Base-by-base conservation (phyloP, 2,888 invertebrate genomes). In the Sinotaia quadrata region DNA sequence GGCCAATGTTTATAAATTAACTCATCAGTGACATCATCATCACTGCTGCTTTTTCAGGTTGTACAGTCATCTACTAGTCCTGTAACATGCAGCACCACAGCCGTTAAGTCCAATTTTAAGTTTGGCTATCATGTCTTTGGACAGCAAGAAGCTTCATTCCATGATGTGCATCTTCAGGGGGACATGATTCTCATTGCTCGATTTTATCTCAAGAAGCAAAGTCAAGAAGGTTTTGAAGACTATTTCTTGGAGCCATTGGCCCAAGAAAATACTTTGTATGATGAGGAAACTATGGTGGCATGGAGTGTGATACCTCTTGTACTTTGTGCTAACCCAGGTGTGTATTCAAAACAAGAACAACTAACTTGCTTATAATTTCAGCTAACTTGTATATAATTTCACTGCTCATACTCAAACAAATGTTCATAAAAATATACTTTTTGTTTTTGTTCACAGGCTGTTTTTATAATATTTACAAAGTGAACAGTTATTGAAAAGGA, bases 41-140 rank as follows among this genome's bases (percentile, higher is more conserved):
- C 8, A 24, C 27, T 27, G 57, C 62, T 61, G 37, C 31, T 60
- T 51, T 75, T 76, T 4, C 74, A 85, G 84, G 79, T 84, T 78
- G 84, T 84, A 61, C 83, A 85, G 71, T 84, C 85, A 27, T 72
- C 77, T 12, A 81, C 81, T 56, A 81, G 84, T 68, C 85, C 86
- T 59, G 84, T 87, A 24, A 86, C 84, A 34, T 84, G 84, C 73
- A 83, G 81, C 72, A 87, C 86, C 24, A 83, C 85, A 18, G 79
- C 83, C 49, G 86, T 85, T n/a, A 72, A 78, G 62, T 84, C 86
- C 52, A 84, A 81, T 72, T 87, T 85, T 73, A 81, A 82, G 67
- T 78, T 80, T 74, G 76, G 79, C 68, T 85, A 85, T 75, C 87
- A 87, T 72, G 78, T 87, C 21, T 87, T 87, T 68, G 87, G 87